Evolutionary conservation across 1,140 invertebrate species (phyloP).

Genomic region (Leucophenga varia): DNA sequence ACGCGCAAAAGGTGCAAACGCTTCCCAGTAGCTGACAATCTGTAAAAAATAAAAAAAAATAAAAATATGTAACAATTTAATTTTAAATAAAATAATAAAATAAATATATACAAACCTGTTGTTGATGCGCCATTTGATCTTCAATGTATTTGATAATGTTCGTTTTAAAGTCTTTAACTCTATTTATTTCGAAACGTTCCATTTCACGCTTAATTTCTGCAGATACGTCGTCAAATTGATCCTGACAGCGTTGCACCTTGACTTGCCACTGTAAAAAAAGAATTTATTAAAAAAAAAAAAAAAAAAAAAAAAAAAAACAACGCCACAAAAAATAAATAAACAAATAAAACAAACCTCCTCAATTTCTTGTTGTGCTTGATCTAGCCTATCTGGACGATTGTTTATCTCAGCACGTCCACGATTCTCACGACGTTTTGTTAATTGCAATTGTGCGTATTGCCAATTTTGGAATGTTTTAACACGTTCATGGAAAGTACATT

Average conservation of each 20-base stretch:
- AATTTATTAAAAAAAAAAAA: neutral
- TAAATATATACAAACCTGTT: conserved; percentile 67
- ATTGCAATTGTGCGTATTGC: conserved; percentile 93
- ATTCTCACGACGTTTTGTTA: conserved; percentile 92
- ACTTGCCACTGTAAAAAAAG: conserved; percentile 76
- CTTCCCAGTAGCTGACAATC: conserved; percentile 94
- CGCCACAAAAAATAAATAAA: neutral
- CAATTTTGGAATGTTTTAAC: conserved; percentile 97
- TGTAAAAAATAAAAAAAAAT: conserved; percentile 56
- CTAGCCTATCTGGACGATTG: conserved; percentile 85
- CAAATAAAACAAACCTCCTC: conserved; percentile 69
- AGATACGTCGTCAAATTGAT: conserved; percentile 96
- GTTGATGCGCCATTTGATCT: conserved; percentile 90
- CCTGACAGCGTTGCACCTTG: conserved; percentile 93
- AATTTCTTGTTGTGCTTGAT: conserved; percentile 86
- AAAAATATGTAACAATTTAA: neutral
- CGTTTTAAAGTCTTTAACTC: conserved; percentile 88
- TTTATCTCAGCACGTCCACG: conserved; percentile 90
- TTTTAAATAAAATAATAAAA: neutral
- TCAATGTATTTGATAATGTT: conserved; percentile 91
- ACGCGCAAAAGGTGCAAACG: conserved; percentile 89
- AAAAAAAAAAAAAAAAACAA: neutral
- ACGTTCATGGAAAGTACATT: conserved; percentile 97
- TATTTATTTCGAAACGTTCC: conserved; percentile 84
- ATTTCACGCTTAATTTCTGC: conserved; percentile 95